A percentile compares a stretch with the other conserved stretches of the same genome.
phyloP scores from a whole-genome alignment of 2,797 vertebrate genomes.

The Coluber constrictor region DNA sequence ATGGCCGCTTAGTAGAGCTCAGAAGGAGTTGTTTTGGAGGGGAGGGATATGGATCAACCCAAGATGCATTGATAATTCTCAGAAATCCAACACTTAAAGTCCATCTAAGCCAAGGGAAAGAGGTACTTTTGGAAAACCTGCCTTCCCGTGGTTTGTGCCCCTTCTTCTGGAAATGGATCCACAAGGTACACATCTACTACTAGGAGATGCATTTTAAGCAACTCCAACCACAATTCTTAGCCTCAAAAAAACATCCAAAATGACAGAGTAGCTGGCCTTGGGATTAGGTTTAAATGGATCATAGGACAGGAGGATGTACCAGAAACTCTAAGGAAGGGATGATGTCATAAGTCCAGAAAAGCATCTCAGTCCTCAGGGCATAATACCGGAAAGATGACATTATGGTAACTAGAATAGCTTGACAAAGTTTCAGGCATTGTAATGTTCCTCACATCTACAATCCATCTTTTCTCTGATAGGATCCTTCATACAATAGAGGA shows the following conservation, averaged over 20 bases:
- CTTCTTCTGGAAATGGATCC: background rate
- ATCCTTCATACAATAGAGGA: background rate
- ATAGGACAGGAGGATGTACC: background rate
- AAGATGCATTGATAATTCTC: background rate
- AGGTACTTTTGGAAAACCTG: background rate
- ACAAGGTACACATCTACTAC: background rate
- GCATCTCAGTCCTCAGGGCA: background rate
- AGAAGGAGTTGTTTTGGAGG: background rate
- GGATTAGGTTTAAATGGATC: background rate
- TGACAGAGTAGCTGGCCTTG: background rate
- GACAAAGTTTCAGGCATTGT: slow-evolving; percentile 16
- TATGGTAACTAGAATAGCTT: background rate
- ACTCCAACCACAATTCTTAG: background rate
- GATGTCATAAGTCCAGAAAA: background rate
- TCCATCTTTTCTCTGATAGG: slow-evolving; percentile 45
- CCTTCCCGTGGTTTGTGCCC: background rate
- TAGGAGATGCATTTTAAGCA: background rate
- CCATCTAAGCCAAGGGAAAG: background rate
- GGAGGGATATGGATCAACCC: background rate
- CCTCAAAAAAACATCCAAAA: background rate
- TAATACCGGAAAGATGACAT: slow-evolving; percentile 32
- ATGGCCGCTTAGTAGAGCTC: background rate
- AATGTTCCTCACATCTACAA: slow-evolving; percentile 57
- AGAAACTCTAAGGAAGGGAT: background rate
- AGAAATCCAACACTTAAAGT: background rate